A percentile compares a stretch with the other conserved stretches of the same genome.
Evolutionary conservation across 2,113 vertebrate species (phyloP).

Genomic region (Phoxinus phoxinus): DNA sequence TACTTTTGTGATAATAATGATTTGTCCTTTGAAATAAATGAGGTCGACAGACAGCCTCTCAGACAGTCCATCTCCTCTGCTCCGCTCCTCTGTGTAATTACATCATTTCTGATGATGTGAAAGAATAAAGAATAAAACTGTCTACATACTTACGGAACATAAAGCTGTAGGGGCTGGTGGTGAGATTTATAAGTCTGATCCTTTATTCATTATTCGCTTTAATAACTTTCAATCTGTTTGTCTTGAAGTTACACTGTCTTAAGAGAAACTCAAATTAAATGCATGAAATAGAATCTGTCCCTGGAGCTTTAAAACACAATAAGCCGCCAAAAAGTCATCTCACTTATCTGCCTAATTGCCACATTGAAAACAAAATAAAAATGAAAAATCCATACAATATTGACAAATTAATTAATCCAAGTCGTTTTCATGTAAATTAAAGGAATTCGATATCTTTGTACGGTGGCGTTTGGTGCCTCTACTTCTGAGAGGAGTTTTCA

Average conservation of each 20-base stretch:
- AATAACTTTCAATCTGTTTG: conserved; percentile 25
- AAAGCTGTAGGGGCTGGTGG: not conserved
- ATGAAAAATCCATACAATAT: conserved; percentile 2
- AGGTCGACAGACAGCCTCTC: not conserved
- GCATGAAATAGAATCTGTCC: conserved; percentile 22
- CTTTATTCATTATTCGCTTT: not conserved
- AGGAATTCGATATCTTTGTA: conserved; percentile 30
- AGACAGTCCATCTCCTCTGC: not conserved
- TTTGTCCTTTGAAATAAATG: conserved; percentile 14
- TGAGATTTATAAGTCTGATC: not conserved
- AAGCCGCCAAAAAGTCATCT: not conserved
- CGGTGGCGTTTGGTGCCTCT: not conserved
- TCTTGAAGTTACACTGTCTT: conserved; percentile 7
- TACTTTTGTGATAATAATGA: not conserved
- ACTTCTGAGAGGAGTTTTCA: conserved; percentile 58
- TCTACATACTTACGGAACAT: not conserved
- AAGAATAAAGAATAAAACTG: not conserved
- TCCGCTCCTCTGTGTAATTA: conserved; percentile 12
- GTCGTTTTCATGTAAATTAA: not conserved
- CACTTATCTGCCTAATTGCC: not conserved
- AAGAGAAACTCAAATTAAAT: not conserved
- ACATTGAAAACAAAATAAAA: not conserved
- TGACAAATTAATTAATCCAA: not conserved
- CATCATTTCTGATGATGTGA: conserved; percentile 3
- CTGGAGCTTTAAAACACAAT: not conserved